These are phyloP conservation scores for Odobenus rosmarus DNA, from an alignment of 2,113 vertebrate genomes.

Conservation along the genomic window DNA sequence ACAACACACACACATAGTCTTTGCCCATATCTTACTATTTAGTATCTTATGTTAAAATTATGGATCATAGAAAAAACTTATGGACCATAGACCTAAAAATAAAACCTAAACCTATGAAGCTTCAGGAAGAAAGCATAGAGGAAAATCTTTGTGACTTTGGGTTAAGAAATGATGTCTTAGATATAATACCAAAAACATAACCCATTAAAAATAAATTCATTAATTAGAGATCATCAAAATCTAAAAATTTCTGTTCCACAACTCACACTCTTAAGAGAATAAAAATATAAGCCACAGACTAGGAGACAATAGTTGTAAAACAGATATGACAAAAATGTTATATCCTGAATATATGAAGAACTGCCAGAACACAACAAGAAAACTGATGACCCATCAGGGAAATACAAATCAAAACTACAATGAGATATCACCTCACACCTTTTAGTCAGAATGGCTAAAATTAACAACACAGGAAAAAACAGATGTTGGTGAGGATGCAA, in stretches of 20 bases:
- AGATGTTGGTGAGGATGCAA: not conserved
- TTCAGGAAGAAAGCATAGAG: not conserved
- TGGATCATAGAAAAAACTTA: not conserved
- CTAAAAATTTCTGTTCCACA: not conserved
- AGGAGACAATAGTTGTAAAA: not conserved
- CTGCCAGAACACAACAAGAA: not conserved
- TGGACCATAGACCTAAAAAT: not conserved
- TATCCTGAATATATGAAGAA: not conserved
- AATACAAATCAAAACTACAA: not conserved
- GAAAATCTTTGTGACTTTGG: not conserved
- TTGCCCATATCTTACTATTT: not conserved
- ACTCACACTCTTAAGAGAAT: not conserved
- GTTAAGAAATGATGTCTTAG: not conserved
- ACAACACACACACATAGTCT: not conserved
- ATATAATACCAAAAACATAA: not conserved
- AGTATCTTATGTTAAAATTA: not conserved
- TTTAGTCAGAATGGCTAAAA: not conserved
- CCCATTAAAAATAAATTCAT: not conserved
- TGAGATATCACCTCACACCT: not conserved
- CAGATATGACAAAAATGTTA: not conserved
- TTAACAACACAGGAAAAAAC: not conserved
- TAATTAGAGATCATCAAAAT: not conserved
- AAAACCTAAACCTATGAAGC: not conserved
- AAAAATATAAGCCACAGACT: not conserved
- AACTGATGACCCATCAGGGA: not conserved